Conservation (phyloP, 2,113 vertebrate genomes). For the Entomyzon cyanotis region DNA sequence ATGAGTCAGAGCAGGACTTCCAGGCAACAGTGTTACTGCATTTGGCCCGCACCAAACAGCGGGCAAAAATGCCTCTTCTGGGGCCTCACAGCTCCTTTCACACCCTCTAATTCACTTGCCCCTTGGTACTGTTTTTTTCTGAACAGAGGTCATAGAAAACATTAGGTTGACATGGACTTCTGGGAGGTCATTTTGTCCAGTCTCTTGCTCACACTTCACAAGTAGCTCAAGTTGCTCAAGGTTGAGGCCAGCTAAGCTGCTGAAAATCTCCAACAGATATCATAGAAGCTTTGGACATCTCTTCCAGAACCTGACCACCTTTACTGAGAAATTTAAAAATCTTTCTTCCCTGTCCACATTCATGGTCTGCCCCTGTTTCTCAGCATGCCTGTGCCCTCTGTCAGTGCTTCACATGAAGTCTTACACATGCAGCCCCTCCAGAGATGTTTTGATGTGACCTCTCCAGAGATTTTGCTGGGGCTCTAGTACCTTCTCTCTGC, state of each 20-base stretch:
- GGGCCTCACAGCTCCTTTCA: neutral
- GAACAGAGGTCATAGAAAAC: neutral
- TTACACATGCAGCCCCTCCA: neutral
- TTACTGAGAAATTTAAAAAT: neutral
- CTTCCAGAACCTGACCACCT: neutral
- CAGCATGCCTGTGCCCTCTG: neutral
- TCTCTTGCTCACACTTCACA: neutral
- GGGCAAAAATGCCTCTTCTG: neutral
- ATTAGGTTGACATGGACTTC: neutral
- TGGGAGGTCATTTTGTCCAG: neutral
- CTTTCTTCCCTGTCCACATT: neutral
- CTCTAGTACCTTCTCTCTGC: neutral
- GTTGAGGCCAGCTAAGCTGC: neutral
- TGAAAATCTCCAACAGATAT: neutral
- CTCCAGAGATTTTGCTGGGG: neutral
- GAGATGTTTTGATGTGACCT: neutral
- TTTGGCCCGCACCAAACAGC: neutral
- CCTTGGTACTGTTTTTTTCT: neutral
- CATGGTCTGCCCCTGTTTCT: neutral
- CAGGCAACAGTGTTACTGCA: constrained; percentile 14
- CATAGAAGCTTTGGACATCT: neutral
- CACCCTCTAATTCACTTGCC: neutral
- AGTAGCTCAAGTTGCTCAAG: neutral
- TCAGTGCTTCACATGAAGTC: neutral
- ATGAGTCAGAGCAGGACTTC: constrained; percentile 71